Evolutionary conservation across 1,140 invertebrate species (phyloP).

Genomic region (Lordiphosa clarofinis): DNA sequence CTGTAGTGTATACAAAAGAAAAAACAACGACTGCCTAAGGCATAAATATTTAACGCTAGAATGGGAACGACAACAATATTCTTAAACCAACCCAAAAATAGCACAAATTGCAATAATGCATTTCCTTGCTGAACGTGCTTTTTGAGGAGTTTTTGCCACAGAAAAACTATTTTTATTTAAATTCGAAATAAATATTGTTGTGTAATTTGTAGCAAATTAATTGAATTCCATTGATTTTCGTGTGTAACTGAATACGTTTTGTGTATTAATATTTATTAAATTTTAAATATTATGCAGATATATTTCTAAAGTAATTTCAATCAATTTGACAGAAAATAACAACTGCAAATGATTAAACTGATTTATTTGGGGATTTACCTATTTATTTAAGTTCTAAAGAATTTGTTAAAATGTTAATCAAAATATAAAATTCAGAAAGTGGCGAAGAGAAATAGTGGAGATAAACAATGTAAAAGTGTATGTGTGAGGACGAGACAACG

Average conservation of each 20-base stretch:
- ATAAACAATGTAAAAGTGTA: too few species aligned
- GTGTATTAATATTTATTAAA: slow-evolving; percentile 1
- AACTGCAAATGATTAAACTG: too few species aligned
- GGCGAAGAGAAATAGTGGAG: too few species aligned
- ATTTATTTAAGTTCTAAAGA: too few species aligned
- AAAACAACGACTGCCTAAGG: slow-evolving; percentile 15
- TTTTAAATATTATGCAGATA: slow-evolving; percentile 1
- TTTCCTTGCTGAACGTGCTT: slow-evolving; percentile 38
- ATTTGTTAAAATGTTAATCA: too few species aligned
- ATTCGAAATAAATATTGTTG: neutral
- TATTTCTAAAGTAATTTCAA: too few species aligned
- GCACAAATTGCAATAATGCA: slow-evolving; percentile 27
- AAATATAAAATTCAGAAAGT: too few species aligned
- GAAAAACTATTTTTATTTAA: slow-evolving; percentile 5
- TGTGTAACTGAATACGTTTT: neutral
- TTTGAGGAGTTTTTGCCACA: slow-evolving; percentile 18
- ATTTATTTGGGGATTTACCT: too few species aligned
- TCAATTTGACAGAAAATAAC: slow-evolving; percentile 1
- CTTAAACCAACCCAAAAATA: slow-evolving; percentile 3
- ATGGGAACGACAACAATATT: neutral
- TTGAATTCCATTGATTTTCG: slow-evolving; percentile 12
- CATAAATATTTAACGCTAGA: slow-evolving; percentile 37
- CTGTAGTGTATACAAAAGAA: slow-evolving; percentile 1
- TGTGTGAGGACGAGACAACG: too few species aligned
- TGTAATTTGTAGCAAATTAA: slow-evolving; percentile 20